Base-by-base conservation (phyloP, 2,797 vertebrate species). In the Lates japonicus region DNA sequence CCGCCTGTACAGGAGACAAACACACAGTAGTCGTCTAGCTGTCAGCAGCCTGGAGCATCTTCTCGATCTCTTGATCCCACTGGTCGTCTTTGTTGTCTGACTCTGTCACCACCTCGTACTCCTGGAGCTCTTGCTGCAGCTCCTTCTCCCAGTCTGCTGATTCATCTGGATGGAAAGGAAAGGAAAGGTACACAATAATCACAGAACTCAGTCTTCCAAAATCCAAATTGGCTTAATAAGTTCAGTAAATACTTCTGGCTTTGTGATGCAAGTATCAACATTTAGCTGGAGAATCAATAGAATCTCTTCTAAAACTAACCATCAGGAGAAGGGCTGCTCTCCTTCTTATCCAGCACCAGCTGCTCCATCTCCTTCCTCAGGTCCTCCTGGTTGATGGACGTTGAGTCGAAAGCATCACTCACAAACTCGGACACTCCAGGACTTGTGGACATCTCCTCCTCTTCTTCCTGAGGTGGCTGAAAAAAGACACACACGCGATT, bases 281-380 rank as follows among this genome's bases (percentile, higher is more conserved):
- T 22, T 16, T 22, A 25, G 8, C 22, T 62, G 11, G 39, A 31
- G 25, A 52, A 39, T 42, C 2, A n/a, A 14, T 3, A 55, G 11
- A 51, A 39, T 35, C 2, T 31, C 6, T 44, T 5, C 9, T 3
- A 17, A 29, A 11, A 31, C 92, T 81, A 16, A 99, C 98, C 98
- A 74, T 98, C 97, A 10, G 87, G 87, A 20, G 73, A 66, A 2
- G 95, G 77, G 63, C 48, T 41, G 49, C 93, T 95, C n/a, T 95
- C 95, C 87, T 97, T 98, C 92, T 97, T 97, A 77, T 98, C 97
- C 85, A 99, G 95, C 72, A 98, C 98, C 85, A 99, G 95, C 83
- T 99, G 98, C 90, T 99, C 96, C 97, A 99, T 99, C 92, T 97
- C 98, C 87, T 99, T 99, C 88, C 97, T 96, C 85, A 99, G 92